Conservation (phyloP, 2,797 vertebrate species). For the Prionace glauca region DNA sequence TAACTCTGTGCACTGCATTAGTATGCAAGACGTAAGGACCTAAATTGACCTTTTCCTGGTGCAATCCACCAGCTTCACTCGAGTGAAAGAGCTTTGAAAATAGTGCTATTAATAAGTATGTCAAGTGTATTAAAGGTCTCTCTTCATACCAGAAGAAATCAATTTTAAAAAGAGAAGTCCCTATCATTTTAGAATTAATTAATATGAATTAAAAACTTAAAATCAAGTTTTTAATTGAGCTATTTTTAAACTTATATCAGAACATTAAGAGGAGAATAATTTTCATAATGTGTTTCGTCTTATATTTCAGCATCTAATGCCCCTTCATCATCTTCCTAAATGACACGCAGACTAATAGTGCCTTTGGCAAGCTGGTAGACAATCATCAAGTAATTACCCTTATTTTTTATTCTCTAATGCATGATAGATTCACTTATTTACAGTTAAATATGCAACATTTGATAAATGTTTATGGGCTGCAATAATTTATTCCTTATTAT, state of each 20-base stretch:
- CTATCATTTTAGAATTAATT: constrained; percentile 31
- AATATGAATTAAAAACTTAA: neutral
- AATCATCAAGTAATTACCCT: constrained; percentile 23
- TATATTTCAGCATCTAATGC: constrained; percentile 6
- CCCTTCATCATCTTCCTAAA: neutral
- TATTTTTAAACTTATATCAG: constrained; percentile 1
- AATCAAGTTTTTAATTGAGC: constrained; percentile 10
- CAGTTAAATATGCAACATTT: constrained; percentile 27
- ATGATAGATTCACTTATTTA: constrained; percentile 16
- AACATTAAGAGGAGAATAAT: neutral
- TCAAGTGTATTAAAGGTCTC: constrained; percentile 31
- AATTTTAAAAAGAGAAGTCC: constrained; percentile 7
- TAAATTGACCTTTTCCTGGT: constrained; percentile 7
- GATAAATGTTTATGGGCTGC: constrained; percentile 22
- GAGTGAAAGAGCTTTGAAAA: neutral
- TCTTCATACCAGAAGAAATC: constrained; percentile 30
- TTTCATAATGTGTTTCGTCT: constrained; percentile 18
- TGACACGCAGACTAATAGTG: constrained; percentile 5
- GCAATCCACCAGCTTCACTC: constrained; percentile 22
- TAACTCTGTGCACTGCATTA: neutral
- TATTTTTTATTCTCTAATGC: neutral
- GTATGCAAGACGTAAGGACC: neutral
- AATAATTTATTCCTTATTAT: constrained; percentile 30
- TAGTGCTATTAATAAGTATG: constrained; percentile 32
- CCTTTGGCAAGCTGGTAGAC: neutral